Percentiles rank a stretch among this genome's conserved stretches.
These are phyloP conservation scores for Caenorhabditis inopinata DNA, from an alignment of 1,140 invertebrate genomes.

Conservation along the genomic window DNA sequence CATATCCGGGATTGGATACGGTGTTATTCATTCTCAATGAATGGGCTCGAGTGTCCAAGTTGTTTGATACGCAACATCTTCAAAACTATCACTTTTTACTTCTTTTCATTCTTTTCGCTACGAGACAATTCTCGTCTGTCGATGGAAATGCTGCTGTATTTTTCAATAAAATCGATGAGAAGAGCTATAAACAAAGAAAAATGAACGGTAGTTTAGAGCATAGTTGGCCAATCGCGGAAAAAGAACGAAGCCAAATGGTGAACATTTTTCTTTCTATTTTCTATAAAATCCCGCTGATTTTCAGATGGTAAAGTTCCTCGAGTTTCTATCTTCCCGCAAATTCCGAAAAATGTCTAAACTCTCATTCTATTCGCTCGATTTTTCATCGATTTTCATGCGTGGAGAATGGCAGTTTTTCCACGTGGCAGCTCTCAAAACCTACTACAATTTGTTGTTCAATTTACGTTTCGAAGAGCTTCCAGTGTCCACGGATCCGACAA, in stretches of 20 bases:
- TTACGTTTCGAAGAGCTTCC: constrained; percentile 38
- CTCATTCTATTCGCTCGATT: constrained; percentile 1
- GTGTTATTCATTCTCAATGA: not conserved
- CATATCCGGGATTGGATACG: not conserved
- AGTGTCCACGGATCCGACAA: not conserved
- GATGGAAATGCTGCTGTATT: not conserved
- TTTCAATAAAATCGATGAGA: constrained; percentile 2
- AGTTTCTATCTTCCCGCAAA: constrained; percentile 31
- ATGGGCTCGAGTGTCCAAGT: not conserved
- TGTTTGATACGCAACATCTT: not conserved
- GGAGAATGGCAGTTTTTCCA: constrained; percentile 37
- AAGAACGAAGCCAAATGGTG: not conserved
- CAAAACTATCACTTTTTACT: not conserved
- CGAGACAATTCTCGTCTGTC: not conserved
- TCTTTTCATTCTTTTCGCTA: not conserved
- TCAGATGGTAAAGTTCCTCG: constrained; percentile 23
- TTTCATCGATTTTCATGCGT: constrained; percentile 18
- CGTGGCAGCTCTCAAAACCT: constrained; percentile 34
- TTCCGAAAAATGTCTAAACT: constrained; percentile 12
- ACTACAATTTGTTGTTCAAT: constrained; percentile 27
- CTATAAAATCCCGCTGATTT: not conserved
- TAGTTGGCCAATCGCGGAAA: not conserved
- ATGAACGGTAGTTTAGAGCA: too few relatives aligned
- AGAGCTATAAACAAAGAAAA: not conserved
- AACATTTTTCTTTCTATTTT: too few relatives aligned